These are phyloP conservation scores for Crotophaga sulcirostris DNA, from an alignment of 2,113 vertebrate species.

Conservation along the genomic window DNA sequence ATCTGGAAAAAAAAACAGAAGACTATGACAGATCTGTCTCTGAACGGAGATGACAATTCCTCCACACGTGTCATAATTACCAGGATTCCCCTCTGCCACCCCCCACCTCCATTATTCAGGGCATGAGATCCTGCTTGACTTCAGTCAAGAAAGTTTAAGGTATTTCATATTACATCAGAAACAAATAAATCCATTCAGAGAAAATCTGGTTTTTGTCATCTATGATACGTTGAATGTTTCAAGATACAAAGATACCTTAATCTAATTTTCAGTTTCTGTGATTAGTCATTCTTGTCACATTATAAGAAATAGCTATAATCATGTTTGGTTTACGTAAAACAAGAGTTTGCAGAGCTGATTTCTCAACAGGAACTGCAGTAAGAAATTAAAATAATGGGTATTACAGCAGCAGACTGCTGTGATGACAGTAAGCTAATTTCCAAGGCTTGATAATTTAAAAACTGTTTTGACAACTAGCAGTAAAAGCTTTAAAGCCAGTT, in stretches of 20 bases:
- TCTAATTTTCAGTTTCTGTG: conserved; percentile 20
- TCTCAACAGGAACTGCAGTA: conserved; percentile 50
- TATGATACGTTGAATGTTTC: background rate
- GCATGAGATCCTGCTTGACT: background rate
- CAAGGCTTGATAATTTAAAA: conserved; percentile 62
- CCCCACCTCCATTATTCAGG: background rate
- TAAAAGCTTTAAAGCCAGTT: conserved; percentile 71
- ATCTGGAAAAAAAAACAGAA: background rate
- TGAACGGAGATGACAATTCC: background rate
- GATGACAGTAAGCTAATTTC: conserved; percentile 75
- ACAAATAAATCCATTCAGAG: background rate
- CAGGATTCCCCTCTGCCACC: background rate
- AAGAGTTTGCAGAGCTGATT: conserved; percentile 45
- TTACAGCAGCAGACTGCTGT: conserved; percentile 62
- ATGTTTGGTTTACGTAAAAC: conserved; percentile 63
- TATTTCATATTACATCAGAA: background rate
- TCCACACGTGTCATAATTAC: background rate
- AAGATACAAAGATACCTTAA: background rate
- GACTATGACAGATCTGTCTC: background rate
- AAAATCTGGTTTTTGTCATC: background rate
- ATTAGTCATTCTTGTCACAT: conserved; percentile 8
- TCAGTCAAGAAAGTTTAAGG: background rate
- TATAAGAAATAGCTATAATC: conserved; percentile 29
- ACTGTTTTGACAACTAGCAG: conserved; percentile 76
- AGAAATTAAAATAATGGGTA: conserved; percentile 73